These are phyloP conservation scores for Reinhardtius hippoglossoides DNA, from an alignment of 2,113 vertebrate species.

Conservation along the genomic window DNA sequence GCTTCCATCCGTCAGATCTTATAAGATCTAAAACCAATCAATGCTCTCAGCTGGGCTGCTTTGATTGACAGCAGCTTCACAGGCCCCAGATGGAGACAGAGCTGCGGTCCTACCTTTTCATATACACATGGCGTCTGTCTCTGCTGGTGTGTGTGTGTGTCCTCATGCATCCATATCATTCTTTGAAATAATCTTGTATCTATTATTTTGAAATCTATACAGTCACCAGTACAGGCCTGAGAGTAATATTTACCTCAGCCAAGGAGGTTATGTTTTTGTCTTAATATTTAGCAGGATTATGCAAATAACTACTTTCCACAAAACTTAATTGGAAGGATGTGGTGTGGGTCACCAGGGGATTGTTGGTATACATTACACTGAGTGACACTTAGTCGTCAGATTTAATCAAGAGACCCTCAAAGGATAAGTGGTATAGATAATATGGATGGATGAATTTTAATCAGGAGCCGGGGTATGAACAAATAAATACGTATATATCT, in stretches of 20 bases:
- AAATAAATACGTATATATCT: not conserved
- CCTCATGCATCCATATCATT: not conserved
- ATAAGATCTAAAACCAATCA: slow-evolving; percentile 22
- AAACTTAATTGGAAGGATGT: no score
- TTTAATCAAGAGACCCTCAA: no score
- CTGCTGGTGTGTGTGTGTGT: not conserved
- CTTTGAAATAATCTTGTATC: not conserved
- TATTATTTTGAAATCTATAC: no score
- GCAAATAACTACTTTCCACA: no score
- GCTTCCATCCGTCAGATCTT: slow-evolving; percentile 20
- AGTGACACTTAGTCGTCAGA: no score
- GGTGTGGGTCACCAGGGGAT: no score
- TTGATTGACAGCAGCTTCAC: slow-evolving; percentile 27
- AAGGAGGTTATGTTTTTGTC: no score
- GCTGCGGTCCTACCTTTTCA: not conserved
- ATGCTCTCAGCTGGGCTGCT: slow-evolving; percentile 6
- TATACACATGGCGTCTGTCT: not conserved
- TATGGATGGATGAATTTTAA: not conserved
- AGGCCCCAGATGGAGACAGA: not conserved
- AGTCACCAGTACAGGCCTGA: no score
- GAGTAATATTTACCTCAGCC: no score
- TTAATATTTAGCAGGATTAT: no score
- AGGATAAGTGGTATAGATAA: no score
- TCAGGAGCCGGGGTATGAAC: not conserved
- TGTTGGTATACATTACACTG: no score